phyloP scores from a whole-genome alignment of 92 coral and sea anemone species.

The Umimayanthus chanpuru region DNA sequence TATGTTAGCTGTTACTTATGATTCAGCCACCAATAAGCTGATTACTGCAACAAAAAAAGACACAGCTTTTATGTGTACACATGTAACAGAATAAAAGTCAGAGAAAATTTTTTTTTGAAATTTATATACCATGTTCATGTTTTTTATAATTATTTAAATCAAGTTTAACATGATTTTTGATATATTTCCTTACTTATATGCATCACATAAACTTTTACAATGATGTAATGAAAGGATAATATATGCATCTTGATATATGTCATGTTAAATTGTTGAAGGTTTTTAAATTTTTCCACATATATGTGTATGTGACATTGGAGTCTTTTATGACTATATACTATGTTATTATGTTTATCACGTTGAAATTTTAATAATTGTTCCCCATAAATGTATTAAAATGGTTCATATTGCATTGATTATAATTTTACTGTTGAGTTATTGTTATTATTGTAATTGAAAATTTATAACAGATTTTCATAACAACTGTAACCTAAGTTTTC shows the following conservation, averaged over 20 bases:
- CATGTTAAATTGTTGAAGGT: conserved; percentile 24
- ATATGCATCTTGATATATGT: conserved; percentile 7
- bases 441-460: too few species aligned
- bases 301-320: too few species aligned
- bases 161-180: conserved; percentile 38
- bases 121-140: conserved; percentile 32
- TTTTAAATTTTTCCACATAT: background rate
- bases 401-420: too few species aligned
- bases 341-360: too few species aligned
- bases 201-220: conserved; percentile 30
- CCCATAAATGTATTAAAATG: too few species aligned
- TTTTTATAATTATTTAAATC: conserved; percentile 39
- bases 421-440: too few species aligned
- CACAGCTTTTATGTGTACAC: conserved; percentile 22
- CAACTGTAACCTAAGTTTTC: too few species aligned
- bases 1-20: conserved; percentile 32
- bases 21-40: conserved; percentile 44
- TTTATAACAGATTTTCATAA: too few species aligned
- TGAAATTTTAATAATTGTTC: too few species aligned
- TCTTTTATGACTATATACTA: too few species aligned
- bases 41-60: conserved; percentile 39
- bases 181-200: conserved; percentile 28
- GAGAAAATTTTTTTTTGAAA: background rate
- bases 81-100: conserved; percentile 32
- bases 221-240: conserved; percentile 29